Evolutionary conservation across 2,113 vertebrate species (phyloP).

Genomic region (Felis chaus): DNA sequence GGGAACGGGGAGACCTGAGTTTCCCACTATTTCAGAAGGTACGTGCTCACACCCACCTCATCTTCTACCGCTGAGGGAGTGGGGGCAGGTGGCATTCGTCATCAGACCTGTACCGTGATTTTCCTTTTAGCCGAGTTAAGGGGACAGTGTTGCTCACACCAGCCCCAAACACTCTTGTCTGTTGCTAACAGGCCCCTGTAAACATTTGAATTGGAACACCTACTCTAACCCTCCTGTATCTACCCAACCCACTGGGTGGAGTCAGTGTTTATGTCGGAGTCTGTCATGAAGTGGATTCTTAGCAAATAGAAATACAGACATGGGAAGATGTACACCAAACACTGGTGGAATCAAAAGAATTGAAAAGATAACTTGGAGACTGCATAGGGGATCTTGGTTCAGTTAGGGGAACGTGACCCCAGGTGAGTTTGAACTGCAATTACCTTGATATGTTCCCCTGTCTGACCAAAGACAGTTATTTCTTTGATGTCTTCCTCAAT

Average conservation of each 20-base stretch:
- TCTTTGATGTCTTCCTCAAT: background rate
- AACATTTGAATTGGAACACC: background rate
- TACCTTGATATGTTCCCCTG: background rate
- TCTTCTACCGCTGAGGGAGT: background rate
- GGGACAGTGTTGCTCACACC: background rate
- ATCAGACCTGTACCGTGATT: background rate
- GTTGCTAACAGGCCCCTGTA: background rate
- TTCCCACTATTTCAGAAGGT: background rate
- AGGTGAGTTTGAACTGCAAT: background rate
- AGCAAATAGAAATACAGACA: background rate
- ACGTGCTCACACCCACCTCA: fast-evolving
- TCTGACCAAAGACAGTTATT: background rate
- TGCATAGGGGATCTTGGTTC: background rate
- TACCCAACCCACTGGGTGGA: background rate
- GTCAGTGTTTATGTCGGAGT: background rate
- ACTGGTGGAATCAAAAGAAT: background rate
- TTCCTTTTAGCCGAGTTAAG: background rate
- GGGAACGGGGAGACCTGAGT: no score
- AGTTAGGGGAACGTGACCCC: background rate
- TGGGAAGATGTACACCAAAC: background rate
- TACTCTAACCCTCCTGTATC: background rate
- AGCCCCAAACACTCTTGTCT: background rate
- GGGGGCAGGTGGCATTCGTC: background rate
- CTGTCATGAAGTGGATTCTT: background rate
- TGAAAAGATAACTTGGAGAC: background rate